These are phyloP conservation scores for Brachionus plicatilis DNA, from an alignment of 1,140 invertebrate species.

Conservation along the genomic window DNA sequence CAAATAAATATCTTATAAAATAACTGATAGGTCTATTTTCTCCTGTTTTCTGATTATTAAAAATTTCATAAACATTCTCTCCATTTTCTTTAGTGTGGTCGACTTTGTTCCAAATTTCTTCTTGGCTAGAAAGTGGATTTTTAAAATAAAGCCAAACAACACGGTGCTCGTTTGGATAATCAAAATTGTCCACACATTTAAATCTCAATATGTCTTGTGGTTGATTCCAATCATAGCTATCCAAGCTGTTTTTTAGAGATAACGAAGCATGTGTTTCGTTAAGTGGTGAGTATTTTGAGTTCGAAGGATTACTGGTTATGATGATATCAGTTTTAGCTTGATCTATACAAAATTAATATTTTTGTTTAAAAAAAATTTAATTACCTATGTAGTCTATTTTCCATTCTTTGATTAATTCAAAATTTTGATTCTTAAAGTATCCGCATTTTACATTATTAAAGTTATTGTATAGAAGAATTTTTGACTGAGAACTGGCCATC, in stretches of 20 bases:
- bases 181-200: conserved; percentile 10
- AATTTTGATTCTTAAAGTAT: not conserved
- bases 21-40: not conserved
- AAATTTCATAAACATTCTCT: conserved; percentile 1
- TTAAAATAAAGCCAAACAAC: conserved; percentile 20
- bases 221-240: conserved; percentile 9
- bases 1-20: not conserved
- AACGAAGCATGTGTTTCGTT: not conserved
- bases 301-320: not conserved
- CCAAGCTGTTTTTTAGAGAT: not conserved
- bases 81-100: not conserved
- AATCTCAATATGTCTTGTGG: not conserved
- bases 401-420: conserved; percentile 6
- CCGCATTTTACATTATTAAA: conserved; percentile 6
- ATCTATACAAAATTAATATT: not conserved
- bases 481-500: not conserved
- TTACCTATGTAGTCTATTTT: not conserved
- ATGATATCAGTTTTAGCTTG: not conserved
- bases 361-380: not conserved
- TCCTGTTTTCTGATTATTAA: conserved; percentile 1
- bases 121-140: not conserved
- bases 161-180: not conserved
- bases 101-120: conserved; percentile 19
- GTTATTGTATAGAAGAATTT: not conserved
- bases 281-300: not conserved